Conservation (phyloP, 2,888 invertebrate genomes). For the Polydesmus complanatus region DNA sequence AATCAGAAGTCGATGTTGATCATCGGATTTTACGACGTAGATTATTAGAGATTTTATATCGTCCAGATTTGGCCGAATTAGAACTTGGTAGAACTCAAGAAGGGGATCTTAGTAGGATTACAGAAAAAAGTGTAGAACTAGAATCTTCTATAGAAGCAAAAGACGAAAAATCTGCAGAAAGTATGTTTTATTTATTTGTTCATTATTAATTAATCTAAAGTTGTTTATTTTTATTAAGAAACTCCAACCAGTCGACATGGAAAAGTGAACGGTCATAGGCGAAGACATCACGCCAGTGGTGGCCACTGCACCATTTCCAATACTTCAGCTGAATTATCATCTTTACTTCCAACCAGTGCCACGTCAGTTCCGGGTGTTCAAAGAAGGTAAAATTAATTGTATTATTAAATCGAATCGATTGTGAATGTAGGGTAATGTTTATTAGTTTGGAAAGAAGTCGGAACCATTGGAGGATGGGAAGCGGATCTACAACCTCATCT, state of each 20-base stretch:
- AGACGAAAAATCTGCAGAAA: conserved; percentile 13
- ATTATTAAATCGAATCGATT: not conserved
- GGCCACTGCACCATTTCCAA: not conserved
- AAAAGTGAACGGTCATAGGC: conserved; percentile 18
- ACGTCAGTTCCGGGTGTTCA: not conserved
- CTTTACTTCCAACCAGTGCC: not conserved
- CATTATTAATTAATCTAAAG: not conserved
- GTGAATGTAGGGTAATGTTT: not conserved
- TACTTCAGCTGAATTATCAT: not conserved
- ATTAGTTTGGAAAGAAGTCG: conserved; percentile 3
- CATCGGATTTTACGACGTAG: no score
- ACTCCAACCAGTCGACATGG: not conserved
- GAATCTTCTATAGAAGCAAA: conserved; percentile 18
- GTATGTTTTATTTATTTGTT: not conserved
- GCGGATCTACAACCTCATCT: conserved; percentile 20
- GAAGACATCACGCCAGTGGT: conserved; percentile 19
- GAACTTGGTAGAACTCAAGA: not conserved
- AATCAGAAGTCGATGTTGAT: not conserved
- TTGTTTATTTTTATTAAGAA: not conserved
- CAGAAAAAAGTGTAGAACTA: conserved; percentile 23
- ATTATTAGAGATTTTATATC: conserved; percentile 1
- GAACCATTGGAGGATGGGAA: conserved; percentile 26
- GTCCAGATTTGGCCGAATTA: not conserved
- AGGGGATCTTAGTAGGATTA: not conserved
- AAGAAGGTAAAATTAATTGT: not conserved